Conservation (phyloP, 2,113 vertebrate species). For the Pseudorhombus dupliciocellatus region DNA sequence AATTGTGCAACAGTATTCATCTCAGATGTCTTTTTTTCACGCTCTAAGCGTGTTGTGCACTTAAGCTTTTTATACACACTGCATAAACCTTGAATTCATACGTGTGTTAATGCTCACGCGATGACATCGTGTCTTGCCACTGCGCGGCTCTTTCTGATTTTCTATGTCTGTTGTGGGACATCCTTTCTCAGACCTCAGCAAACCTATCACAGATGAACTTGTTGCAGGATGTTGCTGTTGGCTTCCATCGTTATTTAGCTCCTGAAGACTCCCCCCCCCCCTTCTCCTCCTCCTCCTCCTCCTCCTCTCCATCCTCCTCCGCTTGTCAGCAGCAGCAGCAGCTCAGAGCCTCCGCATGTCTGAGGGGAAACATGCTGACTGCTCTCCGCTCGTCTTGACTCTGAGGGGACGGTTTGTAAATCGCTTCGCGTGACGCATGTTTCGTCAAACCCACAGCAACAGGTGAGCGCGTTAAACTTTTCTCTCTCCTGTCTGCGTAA, state of each 20-base stretch:
- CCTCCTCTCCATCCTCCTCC: conserved; percentile 18
- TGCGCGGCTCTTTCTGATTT: too few relatives aligned
- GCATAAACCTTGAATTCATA: too few relatives aligned
- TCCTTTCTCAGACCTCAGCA: background rate
- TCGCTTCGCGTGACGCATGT: background rate
- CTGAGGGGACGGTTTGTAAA: conserved; percentile 40
- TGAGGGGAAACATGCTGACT: conserved; percentile 29
- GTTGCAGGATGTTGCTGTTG: background rate
- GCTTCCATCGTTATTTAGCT: conserved; percentile 2
- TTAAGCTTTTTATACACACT: too few relatives aligned
- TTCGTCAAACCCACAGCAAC: too few relatives aligned
- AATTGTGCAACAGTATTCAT: too few relatives aligned
- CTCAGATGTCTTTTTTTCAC: too few relatives aligned
- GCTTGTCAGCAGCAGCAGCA: conserved; percentile 38
- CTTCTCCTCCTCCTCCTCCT: conserved; percentile 21
- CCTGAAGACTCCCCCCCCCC: conserved; percentile 14
- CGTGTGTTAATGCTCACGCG: too few relatives aligned
- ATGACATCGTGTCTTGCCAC: too few relatives aligned
- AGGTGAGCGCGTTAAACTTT: too few relatives aligned
- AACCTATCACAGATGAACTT: background rate
- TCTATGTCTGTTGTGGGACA: background rate
- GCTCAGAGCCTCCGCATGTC: background rate
- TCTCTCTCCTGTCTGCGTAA: too few relatives aligned
- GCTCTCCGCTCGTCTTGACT: background rate
- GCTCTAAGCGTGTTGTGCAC: too few relatives aligned